These are phyloP conservation scores for Clinocottus analis DNA, from an alignment of 2,113 vertebrate species.

Conservation along the genomic window DNA sequence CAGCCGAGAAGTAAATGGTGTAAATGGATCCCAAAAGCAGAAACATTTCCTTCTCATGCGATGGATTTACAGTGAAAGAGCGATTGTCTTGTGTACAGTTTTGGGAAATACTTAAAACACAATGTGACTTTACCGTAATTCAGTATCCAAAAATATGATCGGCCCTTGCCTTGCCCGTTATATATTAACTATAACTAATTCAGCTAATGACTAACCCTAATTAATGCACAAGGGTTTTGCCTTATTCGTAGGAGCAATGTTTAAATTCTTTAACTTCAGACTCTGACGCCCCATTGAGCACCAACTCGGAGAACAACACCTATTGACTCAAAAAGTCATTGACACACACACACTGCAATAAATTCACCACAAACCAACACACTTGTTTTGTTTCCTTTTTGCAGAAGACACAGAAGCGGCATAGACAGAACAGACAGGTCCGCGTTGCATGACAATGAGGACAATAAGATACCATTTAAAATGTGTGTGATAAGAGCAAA, in stretches of 20 bases:
- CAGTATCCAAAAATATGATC: not conserved
- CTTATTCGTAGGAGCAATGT: too few species aligned
- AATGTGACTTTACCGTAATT: not conserved
- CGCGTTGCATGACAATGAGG: slow-evolving; percentile 15
- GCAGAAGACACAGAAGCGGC: slow-evolving; percentile 34
- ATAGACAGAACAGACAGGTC: slow-evolving; percentile 10
- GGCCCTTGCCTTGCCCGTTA: not conserved
- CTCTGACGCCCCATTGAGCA: not conserved
- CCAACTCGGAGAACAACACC: too few species aligned
- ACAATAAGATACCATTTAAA: slow-evolving; percentile 18
- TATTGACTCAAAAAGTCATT: slow-evolving; percentile 4
- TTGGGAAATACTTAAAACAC: slow-evolving; percentile 25
- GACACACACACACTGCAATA: slow-evolving; percentile 34
- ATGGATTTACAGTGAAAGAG: not conserved
- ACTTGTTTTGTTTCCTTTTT: not conserved
- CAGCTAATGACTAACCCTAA: not conserved
- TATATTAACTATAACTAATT: not conserved
- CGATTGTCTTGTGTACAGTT: slow-evolving; percentile 20
- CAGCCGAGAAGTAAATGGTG: too few species aligned
- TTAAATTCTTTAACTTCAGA: too few species aligned
- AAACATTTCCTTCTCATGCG: not conserved
- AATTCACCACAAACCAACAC: not conserved
- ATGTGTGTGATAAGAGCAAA: slow-evolving; percentile 1
- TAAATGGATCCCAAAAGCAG: too few species aligned
- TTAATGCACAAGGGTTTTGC: not conserved